Evolutionary conservation across 2,797 vertebrate species (phyloP).

Genomic region (Periophthalmus magnuspinnatus): DNA sequence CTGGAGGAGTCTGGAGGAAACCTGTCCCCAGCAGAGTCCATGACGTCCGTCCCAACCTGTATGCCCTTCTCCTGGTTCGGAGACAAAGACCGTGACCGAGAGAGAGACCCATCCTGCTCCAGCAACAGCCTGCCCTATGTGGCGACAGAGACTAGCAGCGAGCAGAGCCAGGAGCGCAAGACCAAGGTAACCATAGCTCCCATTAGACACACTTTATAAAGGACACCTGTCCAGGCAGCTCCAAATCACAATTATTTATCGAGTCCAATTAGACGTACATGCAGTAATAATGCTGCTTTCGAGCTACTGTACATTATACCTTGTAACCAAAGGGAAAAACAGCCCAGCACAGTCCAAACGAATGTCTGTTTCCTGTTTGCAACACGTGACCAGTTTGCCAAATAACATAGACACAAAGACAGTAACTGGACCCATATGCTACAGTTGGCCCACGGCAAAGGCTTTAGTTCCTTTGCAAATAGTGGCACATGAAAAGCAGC

Average conservation of each 20-base stretch:
- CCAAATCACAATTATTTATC: not conserved
- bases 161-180: constrained; percentile 83
- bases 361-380: constrained; percentile 13
- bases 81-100: constrained; percentile 86
- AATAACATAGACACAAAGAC: constrained; percentile 21
- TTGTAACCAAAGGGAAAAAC: constrained; percentile 11
- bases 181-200: constrained; percentile 77
- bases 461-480: constrained; percentile 38
- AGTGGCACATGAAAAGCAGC: constrained; percentile 42
- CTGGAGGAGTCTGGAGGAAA: constrained; percentile 86
- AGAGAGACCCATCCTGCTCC: constrained; percentile 85
- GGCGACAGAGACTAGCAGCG: constrained; percentile 74
- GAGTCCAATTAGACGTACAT: not conserved
- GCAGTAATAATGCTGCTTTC: constrained; percentile 13
- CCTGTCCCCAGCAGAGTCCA: constrained; percentile 87
- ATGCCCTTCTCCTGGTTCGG: constrained; percentile 96
- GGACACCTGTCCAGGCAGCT: not conserved
- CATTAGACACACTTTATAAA: not conserved
- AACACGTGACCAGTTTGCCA: constrained; percentile 13
- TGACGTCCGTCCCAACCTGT: constrained; percentile 90
- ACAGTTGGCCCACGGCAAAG: constrained; percentile 10
- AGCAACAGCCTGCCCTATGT: constrained; percentile 81
- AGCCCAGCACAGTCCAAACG: constrained; percentile 12
- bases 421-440: constrained; percentile 43
- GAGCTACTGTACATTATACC: constrained; percentile 1